These are phyloP conservation scores for Nesoenas mayeri DNA, from an alignment of 2,113 vertebrate genomes.

Conservation along the genomic window DNA sequence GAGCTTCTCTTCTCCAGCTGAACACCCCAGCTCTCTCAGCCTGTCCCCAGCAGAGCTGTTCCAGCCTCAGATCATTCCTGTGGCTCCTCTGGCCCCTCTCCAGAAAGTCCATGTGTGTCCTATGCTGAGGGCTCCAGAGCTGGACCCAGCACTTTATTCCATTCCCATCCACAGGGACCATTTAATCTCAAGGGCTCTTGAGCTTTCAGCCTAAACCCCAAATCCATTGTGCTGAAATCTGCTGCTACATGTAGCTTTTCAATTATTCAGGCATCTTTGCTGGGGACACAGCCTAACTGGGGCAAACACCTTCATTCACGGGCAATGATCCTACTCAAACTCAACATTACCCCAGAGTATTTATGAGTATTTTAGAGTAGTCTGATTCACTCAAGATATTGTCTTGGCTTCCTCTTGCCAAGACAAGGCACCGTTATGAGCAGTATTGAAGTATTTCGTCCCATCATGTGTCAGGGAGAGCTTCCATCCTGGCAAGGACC, in stretches of 20 bases:
- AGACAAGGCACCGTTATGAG: rapidly evolving
- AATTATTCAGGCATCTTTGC: neutral
- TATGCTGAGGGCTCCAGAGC: too few relatives aligned
- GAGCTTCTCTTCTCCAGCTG: too few relatives aligned
- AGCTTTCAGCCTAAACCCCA: neutral
- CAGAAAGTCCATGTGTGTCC: too few relatives aligned
- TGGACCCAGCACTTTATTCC: neutral
- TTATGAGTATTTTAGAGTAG: neutral
- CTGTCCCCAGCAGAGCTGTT: too few relatives aligned
- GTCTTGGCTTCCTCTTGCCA: neutral
- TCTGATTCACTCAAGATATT: rapidly evolving
- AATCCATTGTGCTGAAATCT: neutral
- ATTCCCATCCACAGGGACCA: neutral
- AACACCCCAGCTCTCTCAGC: too few relatives aligned
- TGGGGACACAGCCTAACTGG: neutral
- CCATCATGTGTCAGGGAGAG: rapidly evolving
- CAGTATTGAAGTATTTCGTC: neutral
- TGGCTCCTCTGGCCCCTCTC: too few relatives aligned
- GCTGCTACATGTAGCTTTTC: neutral
- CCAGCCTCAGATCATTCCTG: too few relatives aligned
- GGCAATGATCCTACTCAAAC: neutral
- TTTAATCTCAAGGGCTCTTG: rapidly evolving
- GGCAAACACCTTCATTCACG: rapidly evolving
- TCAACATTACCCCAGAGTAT: rapidly evolving
- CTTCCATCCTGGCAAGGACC: neutral